phyloP scores from a whole-genome alignment of 1,140 invertebrate species.

The Drosophila kikkawai region DNA sequence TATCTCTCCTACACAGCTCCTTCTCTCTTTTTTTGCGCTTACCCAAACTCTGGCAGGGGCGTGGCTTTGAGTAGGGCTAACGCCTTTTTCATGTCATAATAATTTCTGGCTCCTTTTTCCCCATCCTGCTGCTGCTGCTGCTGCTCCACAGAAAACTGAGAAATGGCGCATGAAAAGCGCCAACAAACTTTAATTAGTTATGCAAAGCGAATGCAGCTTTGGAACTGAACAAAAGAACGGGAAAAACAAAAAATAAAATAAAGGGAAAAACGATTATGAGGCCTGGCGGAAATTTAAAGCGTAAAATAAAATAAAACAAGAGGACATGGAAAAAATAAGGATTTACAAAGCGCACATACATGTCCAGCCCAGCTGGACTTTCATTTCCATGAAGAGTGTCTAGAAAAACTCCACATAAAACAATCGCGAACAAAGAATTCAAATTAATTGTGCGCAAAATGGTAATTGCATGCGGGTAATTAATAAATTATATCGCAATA shows the following conservation, averaged over 20 bases:
- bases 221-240: conserved; percentile 38
- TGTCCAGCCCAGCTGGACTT: conserved; percentile 4
- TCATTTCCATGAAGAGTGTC: not conserved
- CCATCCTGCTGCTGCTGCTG: conserved; percentile 13
- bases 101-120: conserved; percentile 43
- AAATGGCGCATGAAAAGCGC: conserved; percentile 68
- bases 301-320: conserved; percentile 23
- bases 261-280: conserved; percentile 40
- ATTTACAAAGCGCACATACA: conserved; percentile 14
- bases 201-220: conserved; percentile 70
- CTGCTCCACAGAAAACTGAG: conserved; percentile 48
- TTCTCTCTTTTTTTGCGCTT: conserved; percentile 3
- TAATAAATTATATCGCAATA: conserved; percentile 68
- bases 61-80: conserved; percentile 23
- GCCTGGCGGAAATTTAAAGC: conserved; percentile 52
- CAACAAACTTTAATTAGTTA: conserved; percentile 81
- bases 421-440: conserved; percentile 33
- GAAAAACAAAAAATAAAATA: conserved; percentile 42
- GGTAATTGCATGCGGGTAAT: conserved; percentile 70
- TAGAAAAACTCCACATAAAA: conserved; percentile 3
- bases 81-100: conserved; percentile 80
- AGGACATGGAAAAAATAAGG: not conserved
- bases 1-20: conserved; percentile 20
- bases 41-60: conserved; percentile 18
- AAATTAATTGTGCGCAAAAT: conserved; percentile 55